Conservation (phyloP, 2,797 vertebrate species). For the Emys orbicularis region DNA sequence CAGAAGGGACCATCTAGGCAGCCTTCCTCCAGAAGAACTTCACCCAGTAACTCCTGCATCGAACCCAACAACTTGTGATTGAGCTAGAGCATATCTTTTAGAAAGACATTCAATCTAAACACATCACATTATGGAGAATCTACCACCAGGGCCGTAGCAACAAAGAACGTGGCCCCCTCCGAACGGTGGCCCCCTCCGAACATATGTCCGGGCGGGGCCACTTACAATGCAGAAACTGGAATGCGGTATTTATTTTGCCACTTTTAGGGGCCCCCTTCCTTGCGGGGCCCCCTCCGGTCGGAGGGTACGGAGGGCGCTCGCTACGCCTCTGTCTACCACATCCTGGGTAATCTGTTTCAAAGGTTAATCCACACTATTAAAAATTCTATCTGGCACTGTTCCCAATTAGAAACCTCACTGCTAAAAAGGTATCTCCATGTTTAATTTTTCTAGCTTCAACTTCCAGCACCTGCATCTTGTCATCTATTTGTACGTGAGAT, state of each 20-base stretch:
- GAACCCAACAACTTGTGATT: background rate
- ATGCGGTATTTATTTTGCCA: no score
- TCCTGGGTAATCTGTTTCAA: background rate
- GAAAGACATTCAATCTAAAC: background rate
- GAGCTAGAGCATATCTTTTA: background rate
- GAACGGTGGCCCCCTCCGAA: no score
- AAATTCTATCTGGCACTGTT: background rate
- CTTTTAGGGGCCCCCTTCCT: no score
- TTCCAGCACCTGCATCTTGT: accelerated
- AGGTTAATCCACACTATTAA: background rate
- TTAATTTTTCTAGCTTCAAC: background rate
- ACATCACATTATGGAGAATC: background rate
- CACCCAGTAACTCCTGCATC: background rate
- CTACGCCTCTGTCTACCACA: accelerated
- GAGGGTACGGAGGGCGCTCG: no score
- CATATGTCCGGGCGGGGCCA: no score
- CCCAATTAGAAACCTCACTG: background rate
- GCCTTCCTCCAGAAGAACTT: background rate
- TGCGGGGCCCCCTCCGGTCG: no score
- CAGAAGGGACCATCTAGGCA: background rate
- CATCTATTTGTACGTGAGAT: background rate
- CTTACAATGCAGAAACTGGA: no score
- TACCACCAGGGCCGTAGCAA: accelerated
- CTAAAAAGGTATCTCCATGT: background rate
- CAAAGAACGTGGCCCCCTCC: no score